Conservation (phyloP, 2,113 vertebrate genomes). For the Oreotrochilus melanogaster region DNA sequence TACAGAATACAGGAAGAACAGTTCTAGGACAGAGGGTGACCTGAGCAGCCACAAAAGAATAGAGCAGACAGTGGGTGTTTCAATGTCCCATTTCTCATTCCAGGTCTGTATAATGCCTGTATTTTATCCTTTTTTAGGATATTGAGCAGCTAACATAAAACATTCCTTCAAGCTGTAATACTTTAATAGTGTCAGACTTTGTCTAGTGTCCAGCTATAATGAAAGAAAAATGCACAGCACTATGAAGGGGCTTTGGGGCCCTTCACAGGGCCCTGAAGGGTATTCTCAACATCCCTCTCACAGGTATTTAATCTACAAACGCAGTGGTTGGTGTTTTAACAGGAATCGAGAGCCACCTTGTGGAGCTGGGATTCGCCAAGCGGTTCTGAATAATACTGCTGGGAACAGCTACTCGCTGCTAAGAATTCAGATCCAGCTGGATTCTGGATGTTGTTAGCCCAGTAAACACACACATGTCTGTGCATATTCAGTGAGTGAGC, state of each 20-base stretch:
- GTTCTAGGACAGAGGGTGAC: neutral
- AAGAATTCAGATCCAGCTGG: neutral
- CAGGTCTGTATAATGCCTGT: neutral
- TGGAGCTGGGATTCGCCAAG: conserved; percentile 46
- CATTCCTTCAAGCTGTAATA: neutral
- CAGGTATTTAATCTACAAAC: neutral
- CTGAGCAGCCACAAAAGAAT: neutral
- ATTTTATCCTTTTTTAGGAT: neutral
- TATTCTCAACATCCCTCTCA: neutral
- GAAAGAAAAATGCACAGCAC: neutral
- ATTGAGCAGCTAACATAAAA: neutral
- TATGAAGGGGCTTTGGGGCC: neutral
- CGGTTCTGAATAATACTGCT: neutral
- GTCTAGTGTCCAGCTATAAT: neutral
- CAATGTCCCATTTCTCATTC: neutral
- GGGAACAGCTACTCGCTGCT: neutral
- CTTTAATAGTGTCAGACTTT: neutral
- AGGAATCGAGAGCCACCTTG: conserved; percentile 66
- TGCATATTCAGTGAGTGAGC: neutral
- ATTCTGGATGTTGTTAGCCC: neutral
- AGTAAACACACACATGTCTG: neutral
- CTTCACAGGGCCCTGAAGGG: neutral
- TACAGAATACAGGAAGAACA: neutral
- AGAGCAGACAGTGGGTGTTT: neutral
- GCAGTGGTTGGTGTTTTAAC: neutral